Conservation (phyloP, 2,797 vertebrate species). For the Gallinago nigripennis region DNA sequence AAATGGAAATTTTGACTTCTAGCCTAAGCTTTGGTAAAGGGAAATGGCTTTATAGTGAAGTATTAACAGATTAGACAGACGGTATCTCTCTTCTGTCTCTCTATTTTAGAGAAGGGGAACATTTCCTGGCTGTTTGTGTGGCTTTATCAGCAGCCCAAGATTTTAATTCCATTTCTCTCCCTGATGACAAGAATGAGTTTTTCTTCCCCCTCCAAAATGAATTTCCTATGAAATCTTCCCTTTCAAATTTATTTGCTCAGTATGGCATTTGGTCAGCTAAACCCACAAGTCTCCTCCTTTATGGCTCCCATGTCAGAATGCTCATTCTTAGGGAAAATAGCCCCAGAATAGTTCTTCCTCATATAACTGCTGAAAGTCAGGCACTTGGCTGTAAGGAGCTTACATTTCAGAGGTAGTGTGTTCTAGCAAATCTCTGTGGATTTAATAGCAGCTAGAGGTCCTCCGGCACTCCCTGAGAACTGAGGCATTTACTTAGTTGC, state of each 20-base stretch:
- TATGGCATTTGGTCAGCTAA: neutral
- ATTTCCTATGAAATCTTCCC: neutral
- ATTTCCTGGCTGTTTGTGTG: constrained; percentile 32
- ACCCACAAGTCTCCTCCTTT: neutral
- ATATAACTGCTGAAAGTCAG: neutral
- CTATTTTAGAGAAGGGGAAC: constrained; percentile 7
- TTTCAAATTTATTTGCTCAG: neutral
- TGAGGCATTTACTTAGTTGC: neutral
- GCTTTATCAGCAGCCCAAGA: constrained; percentile 31
- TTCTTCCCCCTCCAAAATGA: neutral
- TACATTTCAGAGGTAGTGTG: neutral
- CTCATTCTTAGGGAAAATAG: neutral
- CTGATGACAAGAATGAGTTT: neutral
- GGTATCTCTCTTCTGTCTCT: neutral
- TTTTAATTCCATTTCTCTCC: constrained; percentile 16
- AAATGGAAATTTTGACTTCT: constrained; percentile 74
- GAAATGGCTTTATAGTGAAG: constrained; percentile 59
- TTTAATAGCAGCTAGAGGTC: neutral
- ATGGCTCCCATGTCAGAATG: neutral
- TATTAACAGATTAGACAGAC: constrained; percentile 66
- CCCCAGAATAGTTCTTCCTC: neutral
- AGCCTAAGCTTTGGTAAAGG: constrained; percentile 61
- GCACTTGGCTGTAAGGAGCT: neutral
- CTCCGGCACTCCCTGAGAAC: neutral
- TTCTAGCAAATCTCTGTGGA: neutral